These are phyloP conservation scores for Pituophis catenifer DNA, from an alignment of 2,113 vertebrate genomes.

Conservation along the genomic window DNA sequence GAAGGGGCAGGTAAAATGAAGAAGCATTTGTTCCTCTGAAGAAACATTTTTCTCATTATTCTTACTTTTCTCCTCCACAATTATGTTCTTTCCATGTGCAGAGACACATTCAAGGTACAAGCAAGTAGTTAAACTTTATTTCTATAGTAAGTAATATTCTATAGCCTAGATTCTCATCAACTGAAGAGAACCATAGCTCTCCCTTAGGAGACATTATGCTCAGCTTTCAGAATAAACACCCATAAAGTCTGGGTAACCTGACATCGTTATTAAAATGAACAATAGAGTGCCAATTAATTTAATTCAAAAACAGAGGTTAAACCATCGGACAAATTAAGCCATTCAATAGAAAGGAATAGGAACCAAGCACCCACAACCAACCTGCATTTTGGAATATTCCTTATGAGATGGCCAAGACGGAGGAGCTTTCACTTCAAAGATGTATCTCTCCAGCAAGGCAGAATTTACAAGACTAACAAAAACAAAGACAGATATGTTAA, in stretches of 20 bases:
- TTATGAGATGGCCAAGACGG: slow-evolving; percentile 62
- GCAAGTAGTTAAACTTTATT: neutral
- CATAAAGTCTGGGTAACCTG: neutral
- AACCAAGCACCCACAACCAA: slow-evolving; percentile 49
- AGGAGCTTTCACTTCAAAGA: slow-evolving; percentile 77
- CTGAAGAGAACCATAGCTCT: neutral
- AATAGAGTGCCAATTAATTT: neutral
- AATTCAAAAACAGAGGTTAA: neutral
- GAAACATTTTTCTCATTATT: neutral
- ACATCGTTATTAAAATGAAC: neutral
- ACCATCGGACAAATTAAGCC: neutral
- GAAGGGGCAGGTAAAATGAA: neutral
- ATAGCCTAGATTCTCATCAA: neutral
- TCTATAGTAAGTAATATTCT: neutral
- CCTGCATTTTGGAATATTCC: slow-evolving; percentile 83
- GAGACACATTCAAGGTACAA: neutral
- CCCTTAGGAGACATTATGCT: neutral
- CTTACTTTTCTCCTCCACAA: neutral
- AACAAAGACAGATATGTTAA: slow-evolving; percentile 35
- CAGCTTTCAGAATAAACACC: neutral
- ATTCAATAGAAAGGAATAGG: neutral
- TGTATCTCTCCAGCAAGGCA: slow-evolving; percentile 70
- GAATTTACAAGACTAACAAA: slow-evolving; percentile 76
- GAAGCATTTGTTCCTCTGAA: neutral
- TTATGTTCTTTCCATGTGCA: neutral